Evolutionary conservation across 2,797 vertebrate genomes (phyloP), one percentile per base, ranked within the genome.

Genomic region (Sebastes vulpes): DNA sequence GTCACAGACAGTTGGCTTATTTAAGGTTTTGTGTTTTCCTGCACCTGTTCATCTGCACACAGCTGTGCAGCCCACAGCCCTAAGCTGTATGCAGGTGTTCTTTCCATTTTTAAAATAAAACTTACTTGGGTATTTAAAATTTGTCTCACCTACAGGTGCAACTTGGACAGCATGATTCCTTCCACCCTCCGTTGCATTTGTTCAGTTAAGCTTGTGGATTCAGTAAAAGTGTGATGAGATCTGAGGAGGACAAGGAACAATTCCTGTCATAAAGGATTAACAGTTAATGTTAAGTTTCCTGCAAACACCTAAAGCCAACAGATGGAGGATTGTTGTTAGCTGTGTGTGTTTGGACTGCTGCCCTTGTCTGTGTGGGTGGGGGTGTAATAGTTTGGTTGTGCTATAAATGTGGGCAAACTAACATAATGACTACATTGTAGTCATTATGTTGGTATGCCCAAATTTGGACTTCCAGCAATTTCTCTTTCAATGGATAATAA

Each of bases 291-390:
- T 50, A 56, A 31, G 16, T 57, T 48, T 63, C 59, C 46, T 21
- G 7, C 70, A 70, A 59, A 65, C 64, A 59, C 52, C 52, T n/a
- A 16, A 4, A 68, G 60, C 75, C 54, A 75, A 61, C 66, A 79
- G 72, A 75, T 5, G 80, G 64, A 68, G 28, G 57, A 48, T 21
- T 7, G 12, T 23, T 52, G 10, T 4, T 71, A 46, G 58, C 42
- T 42, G 28, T 21, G 3, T 35, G 5, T 60, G 31, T 35, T 26
- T 74, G 65, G 75, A 68, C 74, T 16, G 52, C 50, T 29, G 54
- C 25, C 14, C n/a, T 26, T 18, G 14, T 63, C 7, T n/a, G 38
- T 50, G 59, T 35, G 58, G 52, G 29, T 14, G 21, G 52, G 11
- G 8, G 52, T 56, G 32, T 28, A 6, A 9, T 12, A 23, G 32